These are phyloP conservation scores for Amitus sp. DNA, from an alignment of 2,888 invertebrate genomes.

Conservation along the genomic window DNA sequence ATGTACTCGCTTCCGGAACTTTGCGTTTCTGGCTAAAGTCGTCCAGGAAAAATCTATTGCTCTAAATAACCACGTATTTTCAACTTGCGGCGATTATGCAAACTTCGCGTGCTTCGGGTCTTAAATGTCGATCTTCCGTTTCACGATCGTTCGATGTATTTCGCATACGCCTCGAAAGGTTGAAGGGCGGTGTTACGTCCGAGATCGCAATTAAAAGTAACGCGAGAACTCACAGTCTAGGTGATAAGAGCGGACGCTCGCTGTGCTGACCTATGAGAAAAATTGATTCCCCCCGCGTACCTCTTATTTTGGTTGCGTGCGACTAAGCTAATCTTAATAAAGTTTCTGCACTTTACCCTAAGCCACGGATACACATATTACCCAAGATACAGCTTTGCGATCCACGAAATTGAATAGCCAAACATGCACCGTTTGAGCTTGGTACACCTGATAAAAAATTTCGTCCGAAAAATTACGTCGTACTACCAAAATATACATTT, in stretches of 20 bases:
- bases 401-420: slow-evolving; percentile 35
- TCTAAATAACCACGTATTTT: slow-evolving; percentile 6
- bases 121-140: slow-evolving; percentile 43
- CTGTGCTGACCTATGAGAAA: slow-evolving; percentile 57
- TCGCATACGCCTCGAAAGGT: slow-evolving; percentile 43
- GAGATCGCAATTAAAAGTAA: slow-evolving; percentile 59
- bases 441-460: background rate
- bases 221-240: slow-evolving; percentile 50
- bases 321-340: slow-evolving; percentile 55
- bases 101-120: slow-evolving; percentile 36
- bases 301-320: slow-evolving; percentile 52
- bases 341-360: slow-evolving; percentile 54
- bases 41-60: background rate
- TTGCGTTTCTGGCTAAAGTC: background rate
- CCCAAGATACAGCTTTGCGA: slow-evolving; percentile 34
- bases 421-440: slow-evolving; percentile 15
- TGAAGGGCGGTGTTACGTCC: slow-evolving; percentile 51
- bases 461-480: too few relatives aligned
- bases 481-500: too few relatives aligned
- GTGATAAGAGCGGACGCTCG: slow-evolving; percentile 52
- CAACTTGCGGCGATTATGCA: too few relatives aligned
- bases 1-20: too few relatives aligned
- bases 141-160: slow-evolving; percentile 40
- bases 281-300: slow-evolving; percentile 51
- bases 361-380: slow-evolving; percentile 38